Percentiles rank a stretch among this genome's conserved stretches.
Evolutionary conservation across 1,140 invertebrate genomes (phyloP).

Genomic region (Ectropis grisescens): DNA sequence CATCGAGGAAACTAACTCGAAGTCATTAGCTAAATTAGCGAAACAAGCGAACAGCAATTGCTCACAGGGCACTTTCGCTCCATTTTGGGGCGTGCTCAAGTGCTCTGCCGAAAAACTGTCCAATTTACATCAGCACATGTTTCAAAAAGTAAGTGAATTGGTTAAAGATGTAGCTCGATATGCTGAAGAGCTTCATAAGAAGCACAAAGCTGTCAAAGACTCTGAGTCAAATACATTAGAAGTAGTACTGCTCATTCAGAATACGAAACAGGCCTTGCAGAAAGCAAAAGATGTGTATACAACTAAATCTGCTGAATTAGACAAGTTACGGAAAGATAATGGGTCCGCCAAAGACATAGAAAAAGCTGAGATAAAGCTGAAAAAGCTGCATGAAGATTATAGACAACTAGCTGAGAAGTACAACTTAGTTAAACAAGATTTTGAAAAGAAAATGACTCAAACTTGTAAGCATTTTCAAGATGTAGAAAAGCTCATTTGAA

Average conservation of each 20-base stretch:
- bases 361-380: slow-evolving; percentile 92
- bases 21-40: slow-evolving; percentile 85
- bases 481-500: slow-evolving; percentile 91
- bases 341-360: slow-evolving; percentile 92
- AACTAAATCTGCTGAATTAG: slow-evolving; percentile 86
- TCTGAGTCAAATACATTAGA: slow-evolving; percentile 92
- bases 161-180: slow-evolving; percentile 96
- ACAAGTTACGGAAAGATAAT: slow-evolving; percentile 92
- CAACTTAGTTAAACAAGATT: slow-evolving; percentile 87
- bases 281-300: slow-evolving; percentile 93
- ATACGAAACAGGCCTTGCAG: slow-evolving; percentile 86
- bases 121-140: slow-evolving; percentile 90
- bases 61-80: slow-evolving; percentile 89
- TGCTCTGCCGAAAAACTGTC: slow-evolving; percentile 91
- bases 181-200: slow-evolving; percentile 95
- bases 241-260: slow-evolving; percentile 90
- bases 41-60: slow-evolving; percentile 86
- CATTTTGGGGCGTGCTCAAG: slow-evolving; percentile 91
- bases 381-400: slow-evolving; percentile 95
- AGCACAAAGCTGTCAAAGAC: slow-evolving; percentile 95
- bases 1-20: slow-evolving; percentile 90
- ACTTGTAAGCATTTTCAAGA: slow-evolving; percentile 97
- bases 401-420: slow-evolving; percentile 92
- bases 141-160: slow-evolving; percentile 92
- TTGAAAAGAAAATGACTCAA: slow-evolving; percentile 94